Percentiles rank a stretch among this genome's conserved stretches.
Evolutionary conservation across 2,113 vertebrate genomes (phyloP).

Genomic region (Rhinopomastus cyanomelas): DNA sequence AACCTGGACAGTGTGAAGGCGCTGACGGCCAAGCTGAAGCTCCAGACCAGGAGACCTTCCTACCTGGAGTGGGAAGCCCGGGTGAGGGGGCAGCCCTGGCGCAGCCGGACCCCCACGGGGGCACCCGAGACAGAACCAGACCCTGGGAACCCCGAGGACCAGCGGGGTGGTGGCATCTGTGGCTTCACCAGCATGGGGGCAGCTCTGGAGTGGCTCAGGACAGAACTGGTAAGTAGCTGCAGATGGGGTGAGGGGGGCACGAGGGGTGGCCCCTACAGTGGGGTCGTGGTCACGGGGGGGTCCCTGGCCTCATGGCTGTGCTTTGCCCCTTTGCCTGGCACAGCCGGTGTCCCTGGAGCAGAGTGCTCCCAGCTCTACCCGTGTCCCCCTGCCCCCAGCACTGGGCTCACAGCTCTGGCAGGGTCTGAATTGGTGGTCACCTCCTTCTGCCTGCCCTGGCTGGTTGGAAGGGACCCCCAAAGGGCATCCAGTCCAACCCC

Average conservation of each 20-base stretch:
- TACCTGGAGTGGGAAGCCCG: conserved; percentile 91
- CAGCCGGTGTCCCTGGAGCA: fast-evolving
- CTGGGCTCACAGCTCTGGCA: fast-evolving
- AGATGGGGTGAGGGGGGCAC: fast-evolving
- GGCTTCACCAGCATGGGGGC: conserved; percentile 86
- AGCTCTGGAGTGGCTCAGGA: conserved; percentile 88
- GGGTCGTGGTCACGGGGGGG: fast-evolving
- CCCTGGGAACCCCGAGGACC: neutral
- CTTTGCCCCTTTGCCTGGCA: neutral
- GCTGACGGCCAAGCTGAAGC: conserved; percentile 86
- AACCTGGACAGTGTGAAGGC: conserved; percentile 88
- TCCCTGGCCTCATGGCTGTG: fast-evolving
- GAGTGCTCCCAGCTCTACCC: fast-evolving
- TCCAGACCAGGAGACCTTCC: conserved; percentile 90
- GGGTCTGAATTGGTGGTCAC: neutral
- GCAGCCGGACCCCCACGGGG: neutral
- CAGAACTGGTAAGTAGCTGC: conserved; percentile 85
- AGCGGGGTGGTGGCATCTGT: conserved; percentile 58
- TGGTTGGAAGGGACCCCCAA: too few species aligned
- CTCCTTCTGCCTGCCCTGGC: neutral
- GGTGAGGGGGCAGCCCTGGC: conserved; percentile 81
- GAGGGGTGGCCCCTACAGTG: neutral
- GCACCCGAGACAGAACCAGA: conserved; percentile 45
- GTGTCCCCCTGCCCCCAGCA: fast-evolving
- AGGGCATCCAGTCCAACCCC: too few species aligned